Evolutionary conservation across 2,797 vertebrate genomes (phyloP), one percentile per base, ranked within the genome.

Genomic region (Lutjanus campechanus): DNA sequence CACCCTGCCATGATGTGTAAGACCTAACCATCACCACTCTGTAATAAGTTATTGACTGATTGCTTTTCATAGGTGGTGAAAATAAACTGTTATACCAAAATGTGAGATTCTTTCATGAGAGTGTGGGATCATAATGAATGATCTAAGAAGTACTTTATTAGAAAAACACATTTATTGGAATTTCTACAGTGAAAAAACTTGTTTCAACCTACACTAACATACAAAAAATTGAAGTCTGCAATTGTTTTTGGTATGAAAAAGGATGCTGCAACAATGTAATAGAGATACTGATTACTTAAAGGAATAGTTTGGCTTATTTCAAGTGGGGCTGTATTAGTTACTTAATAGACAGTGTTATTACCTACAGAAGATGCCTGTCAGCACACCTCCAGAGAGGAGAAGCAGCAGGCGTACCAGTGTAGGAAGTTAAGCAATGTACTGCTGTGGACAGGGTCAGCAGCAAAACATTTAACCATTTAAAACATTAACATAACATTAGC

Each of bases 11-110:
- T 95, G 91, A 93, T 92, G 93, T 96, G 91, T 95, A 93, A 94
- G 94, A 93, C 92, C 55, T 71, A 76, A 85, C 74, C 71, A 70
- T 86, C 70, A 58, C 83, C 85, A 86, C 90, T 95, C 90, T 93
- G 92, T 94, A 93, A 88, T 94, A 95, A 95, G 84, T 96, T 95
- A 95, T 96, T 96, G 93, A 96, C 85, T 95, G 96, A 96, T 96
- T 94, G 95, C 96, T 96, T 96, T 95, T 96, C 95, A 94, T 96
- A 95, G 92, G 85, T 92, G 83, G 91, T 95, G 89, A 88, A 93
- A 95, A 94, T 93, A 94, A 94, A 93, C 83, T 78, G 88, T 92
- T 93, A 88, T 90, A 94, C 79, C 82, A 91, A 92, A 85, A 73
- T 17, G 41, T 69, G 53, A 73, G 56, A 54, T 40, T 82, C 16